A percentile compares a stretch with the other conserved stretches of the same genome.
phyloP scores from a whole-genome alignment of 2,888 invertebrate species.

The Plagodis pulveraria region DNA sequence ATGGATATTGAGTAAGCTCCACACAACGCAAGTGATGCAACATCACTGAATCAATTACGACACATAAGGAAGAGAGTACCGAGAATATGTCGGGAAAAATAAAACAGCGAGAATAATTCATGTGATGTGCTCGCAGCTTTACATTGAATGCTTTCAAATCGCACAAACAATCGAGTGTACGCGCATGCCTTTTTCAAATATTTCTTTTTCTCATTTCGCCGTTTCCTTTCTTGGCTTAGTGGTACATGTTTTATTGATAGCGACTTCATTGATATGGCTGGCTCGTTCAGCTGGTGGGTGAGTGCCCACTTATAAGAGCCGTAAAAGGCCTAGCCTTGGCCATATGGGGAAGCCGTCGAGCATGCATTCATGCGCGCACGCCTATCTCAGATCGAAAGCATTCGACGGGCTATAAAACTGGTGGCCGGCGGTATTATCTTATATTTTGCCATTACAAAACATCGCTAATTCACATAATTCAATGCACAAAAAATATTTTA shows the following conservation, averaged over 20 bases:
- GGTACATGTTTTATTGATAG: slow-evolving; percentile 85
- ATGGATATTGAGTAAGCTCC: slow-evolving; percentile 49
- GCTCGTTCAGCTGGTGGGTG: slow-evolving; percentile 82
- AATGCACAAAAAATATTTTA: slow-evolving; percentile 5
- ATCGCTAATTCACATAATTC: slow-evolving; percentile 14
- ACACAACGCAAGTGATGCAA: slow-evolving; percentile 67
- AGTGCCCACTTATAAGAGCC: slow-evolving; percentile 83
- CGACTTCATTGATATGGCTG: slow-evolving; percentile 84
- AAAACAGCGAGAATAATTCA: slow-evolving; percentile 68
- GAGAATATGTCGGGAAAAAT: slow-evolving; percentile 42
- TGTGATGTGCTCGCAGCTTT: slow-evolving; percentile 66
- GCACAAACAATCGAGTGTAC: slow-evolving; percentile 76
- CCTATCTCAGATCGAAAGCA: slow-evolving; percentile 69
- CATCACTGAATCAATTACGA: slow-evolving; percentile 64
- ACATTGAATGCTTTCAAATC: slow-evolving; percentile 80
- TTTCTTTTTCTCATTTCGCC: slow-evolving; percentile 82
- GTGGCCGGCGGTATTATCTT: slow-evolving; percentile 59
- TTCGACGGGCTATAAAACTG: slow-evolving; percentile 38
- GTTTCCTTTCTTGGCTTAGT: slow-evolving; percentile 81
- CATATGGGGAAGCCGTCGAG: slow-evolving; percentile 82
- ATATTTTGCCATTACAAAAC: slow-evolving; percentile 41
- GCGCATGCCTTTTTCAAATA: slow-evolving; percentile 76
- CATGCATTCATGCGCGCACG: slow-evolving; percentile 80
- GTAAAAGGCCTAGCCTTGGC: slow-evolving; percentile 82
- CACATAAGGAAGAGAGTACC: slow-evolving; percentile 56